A percentile compares a stretch with the other conserved stretches of the same genome.
phyloP scores from a whole-genome alignment of 2,797 vertebrate genomes.

The Centropyge bicolor region DNA sequence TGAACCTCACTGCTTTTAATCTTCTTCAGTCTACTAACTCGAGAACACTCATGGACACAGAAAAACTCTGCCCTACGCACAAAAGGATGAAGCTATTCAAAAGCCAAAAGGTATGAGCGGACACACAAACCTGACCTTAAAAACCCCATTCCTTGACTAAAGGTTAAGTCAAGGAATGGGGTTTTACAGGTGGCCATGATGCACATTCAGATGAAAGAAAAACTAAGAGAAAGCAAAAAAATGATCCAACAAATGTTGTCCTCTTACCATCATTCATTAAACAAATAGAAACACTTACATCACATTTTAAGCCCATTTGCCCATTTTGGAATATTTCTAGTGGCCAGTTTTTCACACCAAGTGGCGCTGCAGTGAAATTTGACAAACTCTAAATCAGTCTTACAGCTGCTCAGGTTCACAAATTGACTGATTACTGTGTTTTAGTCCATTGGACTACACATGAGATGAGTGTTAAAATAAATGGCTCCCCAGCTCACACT shows the following conservation, averaged over 20 bases:
- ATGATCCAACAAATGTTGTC: background rate
- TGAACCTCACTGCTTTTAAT: background rate
- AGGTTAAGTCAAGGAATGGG: too few species aligned
- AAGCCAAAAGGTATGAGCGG: background rate
- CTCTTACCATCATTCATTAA: background rate
- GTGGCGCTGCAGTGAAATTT: constrained; percentile 19
- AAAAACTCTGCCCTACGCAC: background rate
- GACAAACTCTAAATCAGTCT: constrained; percentile 26
- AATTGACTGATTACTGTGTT: background rate
- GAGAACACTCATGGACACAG: background rate
- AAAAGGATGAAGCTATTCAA: background rate
- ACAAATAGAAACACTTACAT: background rate
- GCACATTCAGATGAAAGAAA: too few species aligned
- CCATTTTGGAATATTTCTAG: constrained; percentile 11
- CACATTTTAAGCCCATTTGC: constrained; percentile 7
- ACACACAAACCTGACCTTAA: background rate
- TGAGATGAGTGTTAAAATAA: constrained; percentile 3
- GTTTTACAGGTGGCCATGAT: too few species aligned
- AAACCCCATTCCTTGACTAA: background rate
- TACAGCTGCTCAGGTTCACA: background rate
- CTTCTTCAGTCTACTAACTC: background rate
- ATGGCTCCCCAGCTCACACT: constrained; percentile 1
- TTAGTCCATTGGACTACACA: background rate
- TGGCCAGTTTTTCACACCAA: constrained; percentile 25
- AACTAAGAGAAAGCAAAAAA: background rate